Evolutionary conservation across 2,113 vertebrate genomes (phyloP).

Genomic region (Casuarius casuarius): DNA sequence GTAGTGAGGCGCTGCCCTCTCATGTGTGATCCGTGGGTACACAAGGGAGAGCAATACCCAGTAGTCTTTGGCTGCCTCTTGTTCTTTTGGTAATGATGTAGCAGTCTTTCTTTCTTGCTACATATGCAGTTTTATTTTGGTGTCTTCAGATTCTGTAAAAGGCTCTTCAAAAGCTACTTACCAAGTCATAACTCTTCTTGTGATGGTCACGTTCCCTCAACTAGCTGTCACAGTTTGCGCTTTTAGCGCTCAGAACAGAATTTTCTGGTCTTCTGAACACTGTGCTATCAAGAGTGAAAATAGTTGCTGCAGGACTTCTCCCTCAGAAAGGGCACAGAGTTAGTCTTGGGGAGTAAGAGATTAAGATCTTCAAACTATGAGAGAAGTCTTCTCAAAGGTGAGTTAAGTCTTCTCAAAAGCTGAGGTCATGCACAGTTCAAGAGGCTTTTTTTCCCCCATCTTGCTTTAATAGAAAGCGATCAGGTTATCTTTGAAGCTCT

Average conservation of each 20-base stretch:
- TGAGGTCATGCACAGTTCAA: background rate
- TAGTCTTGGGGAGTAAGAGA: background rate
- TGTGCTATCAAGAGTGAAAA: background rate
- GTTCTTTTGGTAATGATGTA: background rate
- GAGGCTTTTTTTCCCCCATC: background rate
- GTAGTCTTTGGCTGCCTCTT: background rate
- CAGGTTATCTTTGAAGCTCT: background rate
- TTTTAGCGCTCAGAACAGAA: background rate
- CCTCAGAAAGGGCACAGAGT: background rate
- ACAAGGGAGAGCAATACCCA: background rate
- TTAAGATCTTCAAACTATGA: background rate
- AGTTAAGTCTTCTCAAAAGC: background rate
- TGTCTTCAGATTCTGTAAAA: background rate
- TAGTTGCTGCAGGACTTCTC: background rate
- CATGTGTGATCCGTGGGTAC: background rate
- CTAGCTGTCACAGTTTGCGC: background rate
- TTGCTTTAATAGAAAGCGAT: background rate
- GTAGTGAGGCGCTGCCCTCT: background rate
- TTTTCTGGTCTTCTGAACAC: background rate
- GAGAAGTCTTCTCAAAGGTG: background rate
- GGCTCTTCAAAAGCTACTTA: background rate
- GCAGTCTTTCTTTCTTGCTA: background rate
- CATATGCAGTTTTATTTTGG: background rate
- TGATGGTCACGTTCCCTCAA: background rate
- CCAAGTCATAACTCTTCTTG: background rate